Conservation (phyloP, 2,113 vertebrate species). For the Egretta garzetta region DNA sequence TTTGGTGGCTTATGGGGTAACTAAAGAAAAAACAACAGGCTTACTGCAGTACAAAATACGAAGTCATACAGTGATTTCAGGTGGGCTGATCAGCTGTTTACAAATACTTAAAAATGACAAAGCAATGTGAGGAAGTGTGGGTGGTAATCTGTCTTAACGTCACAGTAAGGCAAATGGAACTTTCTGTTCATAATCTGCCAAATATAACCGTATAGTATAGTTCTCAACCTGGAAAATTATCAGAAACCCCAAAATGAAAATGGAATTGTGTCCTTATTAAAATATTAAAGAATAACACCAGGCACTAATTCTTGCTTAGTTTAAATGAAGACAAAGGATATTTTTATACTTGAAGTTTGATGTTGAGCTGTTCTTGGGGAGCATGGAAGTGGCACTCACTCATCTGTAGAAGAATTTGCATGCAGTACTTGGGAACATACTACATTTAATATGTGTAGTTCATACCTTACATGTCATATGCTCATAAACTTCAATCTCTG, state of each 20-base stretch:
- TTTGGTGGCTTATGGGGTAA: neutral
- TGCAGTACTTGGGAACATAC: neutral
- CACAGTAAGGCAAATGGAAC: neutral
- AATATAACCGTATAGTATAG: neutral
- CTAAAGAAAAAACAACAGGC: neutral
- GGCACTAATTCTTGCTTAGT: neutral
- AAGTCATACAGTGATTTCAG: neutral
- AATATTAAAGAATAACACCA: neutral
- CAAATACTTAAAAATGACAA: neutral
- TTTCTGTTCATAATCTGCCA: neutral
- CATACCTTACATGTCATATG: neutral
- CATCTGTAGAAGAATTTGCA: neutral
- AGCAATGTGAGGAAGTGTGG: neutral
- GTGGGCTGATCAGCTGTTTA: neutral
- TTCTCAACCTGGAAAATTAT: neutral
- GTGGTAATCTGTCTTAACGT: neutral
- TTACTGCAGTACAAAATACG: neutral
- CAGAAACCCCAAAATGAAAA: neutral
- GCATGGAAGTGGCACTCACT: neutral
- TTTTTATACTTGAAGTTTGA: neutral
- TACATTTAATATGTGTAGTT: neutral
- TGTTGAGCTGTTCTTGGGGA: neutral
- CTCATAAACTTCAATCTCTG: neutral
- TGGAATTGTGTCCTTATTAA: neutral
- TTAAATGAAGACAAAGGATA: accelerated